Evolutionary conservation across 2,113 vertebrate genomes (phyloP), one percentile per base, ranked within the genome.

Genomic region (Phrynocephalus versicolor): DNA sequence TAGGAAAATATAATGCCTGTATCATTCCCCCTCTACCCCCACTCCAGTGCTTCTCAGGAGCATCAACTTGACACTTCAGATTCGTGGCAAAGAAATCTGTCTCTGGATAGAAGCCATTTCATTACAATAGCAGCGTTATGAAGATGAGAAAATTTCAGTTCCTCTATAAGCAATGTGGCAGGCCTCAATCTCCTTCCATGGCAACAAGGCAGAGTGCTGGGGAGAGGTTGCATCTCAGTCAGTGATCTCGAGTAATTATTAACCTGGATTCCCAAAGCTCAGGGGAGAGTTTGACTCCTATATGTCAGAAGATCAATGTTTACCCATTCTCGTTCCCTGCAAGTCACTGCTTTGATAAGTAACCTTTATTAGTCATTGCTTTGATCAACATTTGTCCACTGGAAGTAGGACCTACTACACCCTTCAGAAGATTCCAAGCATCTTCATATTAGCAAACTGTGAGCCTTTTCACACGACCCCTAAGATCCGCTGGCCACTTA

Each of bases 231-330:
- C 79, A 39, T n/a, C 25, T 88, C 27, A 27, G 69, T 70, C 72
- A 83, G 45, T 91, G 85, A 12, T n/a, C 60, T 85, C 85, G 70
- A 39, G 6, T 90, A 90, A 88, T 73, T 62, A 71, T 91, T 93
- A 86, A 82, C 79, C 79, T 51, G 30, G 33, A 67, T 73, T 87
- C 74, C 84, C 90, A 60, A 88, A 69, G 60, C 37, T 81, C 0
- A 0, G 87, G 92, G 86, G 87, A 85, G 88, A 60, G n/a, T 83
- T 88, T 87, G 85, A 90, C 82, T 85, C 89, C 85, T 92, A 88
- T 86, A 79, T 81, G 87, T 92, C 79, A 84, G 30, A 91, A 83
- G 30, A 75, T 87, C 77, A 82, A 35, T 90, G 78, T 92, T 91
- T 91, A 88, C 87, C 71, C 33, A 30, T 8, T 88, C 58, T 80